A percentile compares a stretch with the other conserved stretches of the same genome.
These are phyloP conservation scores for Varanus komodoensis DNA, from an alignment of 2,113 vertebrate genomes.

Conservation along the genomic window DNA sequence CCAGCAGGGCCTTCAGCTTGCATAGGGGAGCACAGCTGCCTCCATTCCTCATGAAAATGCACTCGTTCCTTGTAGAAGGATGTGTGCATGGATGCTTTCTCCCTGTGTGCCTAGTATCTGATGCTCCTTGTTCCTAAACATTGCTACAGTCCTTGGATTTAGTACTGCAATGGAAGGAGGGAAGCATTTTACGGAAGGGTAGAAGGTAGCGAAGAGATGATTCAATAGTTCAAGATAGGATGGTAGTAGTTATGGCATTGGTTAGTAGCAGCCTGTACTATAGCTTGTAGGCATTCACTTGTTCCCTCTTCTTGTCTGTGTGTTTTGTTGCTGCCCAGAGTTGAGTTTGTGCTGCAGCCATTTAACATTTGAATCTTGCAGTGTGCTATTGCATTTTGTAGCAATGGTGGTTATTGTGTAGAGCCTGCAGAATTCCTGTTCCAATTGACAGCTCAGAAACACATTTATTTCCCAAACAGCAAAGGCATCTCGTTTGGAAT, in stretches of 20 bases:
- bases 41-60: neutral
- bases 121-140: neutral
- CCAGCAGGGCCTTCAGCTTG: neutral
- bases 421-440: neutral
- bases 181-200: accelerated
- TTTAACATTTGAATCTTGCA: neutral
- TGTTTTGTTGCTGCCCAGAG: neutral
- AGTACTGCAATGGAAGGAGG: neutral
- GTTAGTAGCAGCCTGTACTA: constrained; percentile 26
- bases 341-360: neutral
- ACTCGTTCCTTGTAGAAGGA: neutral
- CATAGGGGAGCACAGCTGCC: neutral
- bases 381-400: constrained; percentile 14
- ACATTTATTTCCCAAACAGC: constrained; percentile 14
- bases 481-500: constrained; percentile 61
- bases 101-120: neutral
- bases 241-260: constrained; percentile 51
- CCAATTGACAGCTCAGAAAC: constrained; percentile 31
- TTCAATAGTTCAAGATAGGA: constrained; percentile 41
- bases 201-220: constrained; percentile 41
- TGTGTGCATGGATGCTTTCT: neutral
- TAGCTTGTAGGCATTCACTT: neutral
- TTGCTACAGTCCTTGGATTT: constrained; percentile 33
- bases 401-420: constrained; percentile 19
- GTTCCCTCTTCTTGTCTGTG: neutral